phyloP scores from a whole-genome alignment of 2,888 invertebrate genomes.

The Leistus spinibarbis region DNA sequence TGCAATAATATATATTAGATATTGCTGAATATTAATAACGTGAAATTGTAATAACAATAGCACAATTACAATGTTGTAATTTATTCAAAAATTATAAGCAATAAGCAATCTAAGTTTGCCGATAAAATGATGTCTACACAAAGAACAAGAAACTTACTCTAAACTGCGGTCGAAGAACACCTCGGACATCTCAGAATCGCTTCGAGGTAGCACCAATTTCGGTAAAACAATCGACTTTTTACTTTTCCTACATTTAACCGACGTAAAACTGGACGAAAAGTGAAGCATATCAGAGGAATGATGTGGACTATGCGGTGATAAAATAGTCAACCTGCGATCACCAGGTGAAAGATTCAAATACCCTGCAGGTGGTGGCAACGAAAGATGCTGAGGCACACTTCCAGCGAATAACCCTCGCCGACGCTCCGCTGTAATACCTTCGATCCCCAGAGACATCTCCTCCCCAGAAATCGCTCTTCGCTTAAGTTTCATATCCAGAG shows the following conservation, averaged over 20 bases:
- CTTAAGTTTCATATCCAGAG: constrained; percentile 62
- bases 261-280: constrained; percentile 60
- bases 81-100: no score
- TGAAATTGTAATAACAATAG: no score
- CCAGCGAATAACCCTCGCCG: constrained; percentile 72
- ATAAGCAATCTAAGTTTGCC: neutral
- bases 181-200: constrained; percentile 74
- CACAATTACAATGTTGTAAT: no score
- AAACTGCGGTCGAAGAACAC: constrained; percentile 68
- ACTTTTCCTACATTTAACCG: constrained; percentile 66
- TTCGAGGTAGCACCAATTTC: constrained; percentile 75
- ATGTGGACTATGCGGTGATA: constrained; percentile 80
- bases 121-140: constrained; percentile 23
- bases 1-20: no score
- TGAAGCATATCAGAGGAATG: constrained; percentile 70
- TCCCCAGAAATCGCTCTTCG: constrained; percentile 68
- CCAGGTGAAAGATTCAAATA: constrained; percentile 61
- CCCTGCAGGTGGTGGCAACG: constrained; percentile 70
- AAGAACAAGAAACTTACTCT: constrained; percentile 69
- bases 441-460: constrained; percentile 58
- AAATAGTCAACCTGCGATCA: constrained; percentile 72
- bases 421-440: constrained; percentile 65
- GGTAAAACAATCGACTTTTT: constrained; percentile 77
- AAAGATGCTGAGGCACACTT: constrained; percentile 70
- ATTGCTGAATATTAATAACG: no score